Evolutionary conservation across 2,888 invertebrate genomes (phyloP), one percentile per base, ranked within the genome.

Genomic region (Eristalinus aeneus): DNA sequence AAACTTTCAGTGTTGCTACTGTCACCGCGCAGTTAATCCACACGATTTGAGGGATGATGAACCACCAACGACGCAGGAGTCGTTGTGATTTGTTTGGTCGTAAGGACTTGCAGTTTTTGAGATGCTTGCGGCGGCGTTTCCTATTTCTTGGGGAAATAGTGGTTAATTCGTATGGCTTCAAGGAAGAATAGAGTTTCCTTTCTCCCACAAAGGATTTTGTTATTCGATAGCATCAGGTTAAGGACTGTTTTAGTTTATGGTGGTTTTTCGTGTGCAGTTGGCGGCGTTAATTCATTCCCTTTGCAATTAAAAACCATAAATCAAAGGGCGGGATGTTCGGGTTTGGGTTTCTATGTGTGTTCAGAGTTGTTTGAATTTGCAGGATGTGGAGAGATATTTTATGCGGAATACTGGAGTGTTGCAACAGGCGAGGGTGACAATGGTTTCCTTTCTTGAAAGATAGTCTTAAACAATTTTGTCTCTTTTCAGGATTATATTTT

Each of bases 101-200:
- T 54, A 16, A 34, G 54, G 54, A 63, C 46, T 16, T 63, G 32
- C 23, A 34, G 31, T 63, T 65, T 65, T 64, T 12, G 65, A 56
- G n/a, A 74, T 74, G n/a, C 31, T 65, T 65, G 2, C 5, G n/a
- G 22, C 22, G 31, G 9, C 31, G 58, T 60, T 75, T 75, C 46
- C 46, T 67, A 58, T 75, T 46, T 75, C 58, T 65, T 1, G 6
- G 16, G 74, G 58, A 67, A 46, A 23, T 75, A 46, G 58, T 58
- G 74, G 74, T 67, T 46, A 46, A 32, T 31, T 4, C 22, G 64
- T 65, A 65, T 58, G 74, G 74, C 65, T 75, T 75, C 74, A 23
- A 16, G 46, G 27, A 65, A 36, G 20, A 23, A 53, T 16, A 46
- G 16, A 46, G 46, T 46, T 46, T 46, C 46, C 46, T 46, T 46